Percentiles rank a stretch among this genome's conserved stretches.
phyloP scores from a whole-genome alignment of 2,113 vertebrate species.

The Axis porcinus region DNA sequence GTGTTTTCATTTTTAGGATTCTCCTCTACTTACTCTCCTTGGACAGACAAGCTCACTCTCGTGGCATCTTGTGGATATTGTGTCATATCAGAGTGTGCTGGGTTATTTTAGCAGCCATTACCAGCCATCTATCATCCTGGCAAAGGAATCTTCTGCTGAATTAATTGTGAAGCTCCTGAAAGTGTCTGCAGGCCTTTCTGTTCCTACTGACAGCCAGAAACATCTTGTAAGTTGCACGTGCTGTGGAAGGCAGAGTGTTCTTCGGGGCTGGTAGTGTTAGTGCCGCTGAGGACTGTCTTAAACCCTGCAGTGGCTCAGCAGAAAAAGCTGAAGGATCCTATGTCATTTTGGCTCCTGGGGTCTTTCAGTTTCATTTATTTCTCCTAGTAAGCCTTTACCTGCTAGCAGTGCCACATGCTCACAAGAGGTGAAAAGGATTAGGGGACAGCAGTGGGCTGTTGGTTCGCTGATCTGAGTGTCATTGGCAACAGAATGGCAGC shows the following conservation, averaged over 20 bases:
- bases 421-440: neutral
- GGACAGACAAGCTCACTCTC: slow-evolving; percentile 92
- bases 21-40: slow-evolving; percentile 89
- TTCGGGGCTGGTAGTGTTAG: neutral
- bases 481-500: neutral
- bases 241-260: neutral
- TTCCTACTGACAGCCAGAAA: slow-evolving; percentile 77
- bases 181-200: slow-evolving; percentile 90
- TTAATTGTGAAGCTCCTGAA: slow-evolving; percentile 89
- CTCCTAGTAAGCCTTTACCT: neutral
- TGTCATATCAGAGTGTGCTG: slow-evolving; percentile 91
- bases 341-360: neutral
- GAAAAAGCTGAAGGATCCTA: neutral
- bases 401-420: neutral
- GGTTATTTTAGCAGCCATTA: slow-evolving; percentile 94
- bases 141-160: slow-evolving; percentile 84
- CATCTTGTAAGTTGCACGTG: slow-evolving; percentile 84
- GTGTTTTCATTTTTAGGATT: slow-evolving; percentile 83
- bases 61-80: slow-evolving; percentile 92
- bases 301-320: neutral
- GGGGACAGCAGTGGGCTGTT: neutral
- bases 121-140: slow-evolving; percentile 88
- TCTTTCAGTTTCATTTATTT: neutral
- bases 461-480: neutral
- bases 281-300: neutral